Evolutionary conservation across 2,888 invertebrate genomes (phyloP), one percentile per base, ranked within the genome.

Genomic region (Xanthorhoe spadicearia): DNA sequence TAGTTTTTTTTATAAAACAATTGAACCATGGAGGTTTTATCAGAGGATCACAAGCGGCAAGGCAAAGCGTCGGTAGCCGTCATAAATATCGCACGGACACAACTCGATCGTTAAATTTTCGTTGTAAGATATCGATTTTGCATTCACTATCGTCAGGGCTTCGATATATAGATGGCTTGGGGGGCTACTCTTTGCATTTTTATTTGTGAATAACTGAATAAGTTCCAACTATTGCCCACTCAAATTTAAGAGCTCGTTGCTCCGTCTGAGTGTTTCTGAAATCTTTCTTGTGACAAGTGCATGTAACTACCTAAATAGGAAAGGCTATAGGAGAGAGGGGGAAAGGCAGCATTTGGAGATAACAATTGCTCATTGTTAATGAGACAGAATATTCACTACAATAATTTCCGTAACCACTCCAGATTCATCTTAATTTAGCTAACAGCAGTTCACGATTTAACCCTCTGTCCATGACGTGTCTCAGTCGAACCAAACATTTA

Each of bases 401-500:
- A 28, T 28, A 28, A 23, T 23, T 32, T 32, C 0, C 32, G 32
- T 32, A 7, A 32, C 5, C 32, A 32, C 32, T 32, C 32, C 48
- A 48, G 48, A 43, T 43, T 35, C 35, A 46, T 15, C 43, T 49
- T 57, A 61, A 57, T 38, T 62, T 61, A 38, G 38, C 10, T 68
- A 66, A 64, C 51, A 61, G 51, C 52, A 48, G 66, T 66, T 56
- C 61, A 46, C 70, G 60, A 57, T 64, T 62, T 66, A 70, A 71
- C 73, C 73, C 73, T 62, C 70, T 70, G 73, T 43, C 46, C 67
- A 46, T 71, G 70, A 69, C 69, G 67, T 61, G 54, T 66, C 67
- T 67, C 56, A 65, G 64, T 64, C 49, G 35, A 43, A 67, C 68
- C 66, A 74, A 80, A 73, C 77, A 74, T 83, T 83, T 78, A 82